Evolutionary conservation across 2,888 invertebrate genomes (phyloP).

Genomic region (Exocentrus adspersus): DNA sequence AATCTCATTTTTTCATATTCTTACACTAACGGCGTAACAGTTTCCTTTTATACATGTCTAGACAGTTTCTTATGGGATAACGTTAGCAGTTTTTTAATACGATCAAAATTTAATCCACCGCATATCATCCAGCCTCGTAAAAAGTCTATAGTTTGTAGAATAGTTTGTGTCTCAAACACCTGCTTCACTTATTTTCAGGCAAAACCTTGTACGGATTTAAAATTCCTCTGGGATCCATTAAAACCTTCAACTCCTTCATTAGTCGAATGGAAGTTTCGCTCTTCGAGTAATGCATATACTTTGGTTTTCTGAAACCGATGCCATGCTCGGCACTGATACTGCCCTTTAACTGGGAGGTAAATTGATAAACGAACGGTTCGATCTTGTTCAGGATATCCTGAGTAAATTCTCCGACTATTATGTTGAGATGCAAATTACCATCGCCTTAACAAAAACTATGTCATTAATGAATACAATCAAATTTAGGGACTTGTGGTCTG

Average conservation of each 20-base stretch:
- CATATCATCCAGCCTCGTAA: too few species aligned
- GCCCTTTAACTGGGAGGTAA: constrained; percentile 81
- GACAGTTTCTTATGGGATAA: too few species aligned
- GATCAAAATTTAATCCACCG: too few species aligned
- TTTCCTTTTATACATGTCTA: too few species aligned
- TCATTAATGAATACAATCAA: neutral
- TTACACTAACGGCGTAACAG: too few species aligned
- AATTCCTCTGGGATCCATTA: constrained; percentile 94
- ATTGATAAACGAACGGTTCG: constrained; percentile 94
- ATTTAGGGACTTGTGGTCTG: neutral
- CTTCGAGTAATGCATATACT: constrained; percentile 86
- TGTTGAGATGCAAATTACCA: constrained; percentile 94
- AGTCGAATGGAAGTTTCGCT: constrained; percentile 76
- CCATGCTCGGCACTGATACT: constrained; percentile 98
- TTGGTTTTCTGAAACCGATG: constrained; percentile 87
- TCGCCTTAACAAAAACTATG: constrained; percentile 71
- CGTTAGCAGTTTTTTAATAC: too few species aligned
- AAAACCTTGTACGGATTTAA: constrained; percentile 95
- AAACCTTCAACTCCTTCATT: constrained; percentile 84
- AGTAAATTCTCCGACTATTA: constrained; percentile 76
- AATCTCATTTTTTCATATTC: too few species aligned
- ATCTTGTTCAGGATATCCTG: constrained; percentile 72
- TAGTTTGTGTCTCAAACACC: too few species aligned
- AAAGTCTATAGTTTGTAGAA: too few species aligned
- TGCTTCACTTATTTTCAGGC: constrained; percentile 39